Base-by-base conservation (phyloP, 2,797 vertebrate genomes). In the Pteropus rufus region DNA sequence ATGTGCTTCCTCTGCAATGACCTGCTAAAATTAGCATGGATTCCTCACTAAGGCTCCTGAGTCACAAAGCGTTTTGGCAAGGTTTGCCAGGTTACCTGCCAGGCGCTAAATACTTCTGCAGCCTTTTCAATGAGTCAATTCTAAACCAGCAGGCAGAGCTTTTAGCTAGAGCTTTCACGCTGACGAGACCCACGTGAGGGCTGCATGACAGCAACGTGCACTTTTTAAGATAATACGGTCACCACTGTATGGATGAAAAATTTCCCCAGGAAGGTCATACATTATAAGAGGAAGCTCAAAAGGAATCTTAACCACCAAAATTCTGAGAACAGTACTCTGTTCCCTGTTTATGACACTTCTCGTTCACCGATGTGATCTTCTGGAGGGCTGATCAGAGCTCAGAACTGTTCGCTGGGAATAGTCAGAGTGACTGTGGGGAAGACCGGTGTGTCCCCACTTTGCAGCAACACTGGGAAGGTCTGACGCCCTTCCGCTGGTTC, bases 181-280 rank as follows among this genome's bases (percentile, higher is more conserved):
- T 19, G 11, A 29, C 1, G 23, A 86, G 24, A 69, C 31, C n/a
- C 10, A 2, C 0, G 1, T 5, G 11, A 49, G 14, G 29, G 36
- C 16, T 0, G 0, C 12, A 7, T 0, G 46, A 26, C 41, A 24
- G 29, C 19, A 9, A 46, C 4, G 2, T 1, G 34, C 8, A 4
- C 7, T 12, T 34, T 19, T 34, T 44, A 29, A 16, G 44, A 36
- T 1, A 26, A n/a, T n/a, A 56, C 1, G 12, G 62, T 10, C 18
- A n/a, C 58, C 7, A 7, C 34, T 23, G 60, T 26, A n/a, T 34
- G 10, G 52, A 34, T 31, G 18, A 41, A n/a, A 49, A 34, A 2
- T 49, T 14, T 58, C 46, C 90, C 65, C 7, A 58, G 69, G 24
- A 49, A 21, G 10, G 6, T 24, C 60, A 58, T 10, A 41, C 49